Evolutionary conservation across 2,888 invertebrate genomes (phyloP).

Genomic region (Euproctis similis): DNA sequence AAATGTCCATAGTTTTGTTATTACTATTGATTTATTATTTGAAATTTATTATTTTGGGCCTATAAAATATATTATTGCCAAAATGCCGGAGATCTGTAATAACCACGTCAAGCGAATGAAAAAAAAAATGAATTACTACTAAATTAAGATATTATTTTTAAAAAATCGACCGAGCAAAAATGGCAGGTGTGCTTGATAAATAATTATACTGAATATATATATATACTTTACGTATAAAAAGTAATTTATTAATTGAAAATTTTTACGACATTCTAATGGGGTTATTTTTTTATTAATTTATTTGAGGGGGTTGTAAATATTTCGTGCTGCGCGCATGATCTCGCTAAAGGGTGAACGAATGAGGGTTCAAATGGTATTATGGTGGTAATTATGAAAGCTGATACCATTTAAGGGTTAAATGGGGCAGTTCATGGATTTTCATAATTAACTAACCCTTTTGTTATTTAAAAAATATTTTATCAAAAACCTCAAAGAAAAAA

Average conservation of each 20-base stretch:
- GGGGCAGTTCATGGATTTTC: constrained; percentile 11
- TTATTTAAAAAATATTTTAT: too few relatives aligned
- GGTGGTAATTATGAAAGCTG: constrained; percentile 17
- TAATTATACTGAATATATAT: constrained; percentile 29
- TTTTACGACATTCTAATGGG: constrained; percentile 45
- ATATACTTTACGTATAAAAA: constrained; percentile 25
- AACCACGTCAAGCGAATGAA: too few relatives aligned
- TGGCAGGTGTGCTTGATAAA: constrained; percentile 36
- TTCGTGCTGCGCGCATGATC: constrained; percentile 17
- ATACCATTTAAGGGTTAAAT: constrained; percentile 11
- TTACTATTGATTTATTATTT: too few relatives aligned
- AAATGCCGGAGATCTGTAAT: too few relatives aligned
- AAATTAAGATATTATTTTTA: constrained; percentile 23
- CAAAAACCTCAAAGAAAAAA: too few relatives aligned
- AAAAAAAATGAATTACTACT: too few relatives aligned
- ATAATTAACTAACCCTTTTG: too few relatives aligned
- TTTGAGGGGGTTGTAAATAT: constrained; percentile 20
- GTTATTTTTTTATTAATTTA: constrained; percentile 30
- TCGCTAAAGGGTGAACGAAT: constrained; percentile 7
- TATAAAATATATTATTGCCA: too few relatives aligned
- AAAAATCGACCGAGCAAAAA: constrained; percentile 11
- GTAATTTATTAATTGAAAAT: constrained; percentile 45
- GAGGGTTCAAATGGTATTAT: constrained; percentile 14
- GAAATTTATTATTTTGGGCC: too few relatives aligned
- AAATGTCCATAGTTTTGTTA: too few relatives aligned